Evolutionary conservation across 2,113 vertebrate species (phyloP), one percentile per base, ranked within the genome.

Genomic region (Physeter macrocephalus): DNA sequence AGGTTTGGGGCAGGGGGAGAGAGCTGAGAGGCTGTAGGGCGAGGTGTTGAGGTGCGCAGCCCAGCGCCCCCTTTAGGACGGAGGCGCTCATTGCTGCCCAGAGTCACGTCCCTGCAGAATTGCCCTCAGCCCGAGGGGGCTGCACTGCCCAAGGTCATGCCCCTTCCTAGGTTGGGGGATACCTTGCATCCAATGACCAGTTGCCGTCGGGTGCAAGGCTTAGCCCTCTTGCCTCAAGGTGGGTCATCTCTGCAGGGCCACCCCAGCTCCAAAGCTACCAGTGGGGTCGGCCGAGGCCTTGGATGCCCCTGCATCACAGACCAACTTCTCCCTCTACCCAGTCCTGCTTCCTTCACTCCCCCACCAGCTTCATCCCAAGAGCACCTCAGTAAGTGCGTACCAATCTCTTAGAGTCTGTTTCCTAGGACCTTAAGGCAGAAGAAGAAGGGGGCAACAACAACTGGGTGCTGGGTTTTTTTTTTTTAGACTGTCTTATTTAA

Each of bases 101-200:
- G 15, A 31, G 27, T 59, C 36, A 2, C 3, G 14, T 21, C n/a
- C 25, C n/a, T 59, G n/a, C 5, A 20, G 49, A 64, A 6, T 17
- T 59, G 71, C 15, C 29, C 15, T 43, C 20, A 20, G 77, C 13
- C 41, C 36, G 8, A 36, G 52, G 52, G 59, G 34, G 52, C 29
- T 34, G 12, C 3, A 0, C 0, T 12, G 49, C 8, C 39, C 41
- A 71, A 10, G n/a, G 54, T 31, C 27, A 20, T 31, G 11, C 13
- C 36, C 46, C 20, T 2, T 41, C 14, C 23, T 18, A 43, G 17
- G 17, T n/a, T 12, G 3, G 14, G 25, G 61, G 39, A 36, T 18
- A 34, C 5, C 15, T 41, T 59, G 69, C 1, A 54, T 36, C 34
- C 25, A 78, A 11, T 2, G 62, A 74, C 39, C 23, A 25, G 49